Evolutionary conservation across 2,888 invertebrate genomes (phyloP), one percentile per base, ranked within the genome.

Genomic region (Listrodromus nycthemerus): DNA sequence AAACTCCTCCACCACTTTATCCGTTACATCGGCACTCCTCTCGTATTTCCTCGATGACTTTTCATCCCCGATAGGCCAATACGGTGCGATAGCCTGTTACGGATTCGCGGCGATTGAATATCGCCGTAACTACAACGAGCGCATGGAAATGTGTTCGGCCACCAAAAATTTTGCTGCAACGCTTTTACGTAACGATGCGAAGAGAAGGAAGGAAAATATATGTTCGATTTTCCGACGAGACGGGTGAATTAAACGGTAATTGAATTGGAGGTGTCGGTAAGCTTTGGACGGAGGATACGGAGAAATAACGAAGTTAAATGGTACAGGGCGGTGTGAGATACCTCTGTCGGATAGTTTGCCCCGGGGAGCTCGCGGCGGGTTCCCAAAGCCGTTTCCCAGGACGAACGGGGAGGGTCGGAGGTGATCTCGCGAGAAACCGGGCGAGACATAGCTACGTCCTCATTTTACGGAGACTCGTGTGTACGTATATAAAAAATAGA

Each of bases 261-360:
- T 66, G 16, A 27, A 61, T 61, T 61, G 16, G 61, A 50, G 66
- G 50, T 58, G 50, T 67, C 16, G 45, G 73, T 77, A 71, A 73
- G 67, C 37, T 55, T 61, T 7, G n/a, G 24, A 37, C 37, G 30
- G 61, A 37, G 41, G 58, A 67, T 61, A 7, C 37, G 16, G 19
- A 24, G 45, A 55, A 71, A 67, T 82, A 82, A 82, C 37, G 45
- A 82, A 66, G 81, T 82, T 82, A 76, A 77, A 71, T 37, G 71
- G 71, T 21, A 33, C 55, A 58, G 16, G 41, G 55, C 6, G 37
- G 21, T n/a, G 30, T 13, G 61, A n/a, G 13, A 27, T 55, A 48
- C 50, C 13, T 52, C 37, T 16, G 61, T 61, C 27, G 61, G 61
- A 55, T 58, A 58, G 55, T 55, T 55, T 71, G 55, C 66, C 77